phyloP scores from a whole-genome alignment of 2,888 invertebrate genomes.

The Laspeyria flexula region DNA sequence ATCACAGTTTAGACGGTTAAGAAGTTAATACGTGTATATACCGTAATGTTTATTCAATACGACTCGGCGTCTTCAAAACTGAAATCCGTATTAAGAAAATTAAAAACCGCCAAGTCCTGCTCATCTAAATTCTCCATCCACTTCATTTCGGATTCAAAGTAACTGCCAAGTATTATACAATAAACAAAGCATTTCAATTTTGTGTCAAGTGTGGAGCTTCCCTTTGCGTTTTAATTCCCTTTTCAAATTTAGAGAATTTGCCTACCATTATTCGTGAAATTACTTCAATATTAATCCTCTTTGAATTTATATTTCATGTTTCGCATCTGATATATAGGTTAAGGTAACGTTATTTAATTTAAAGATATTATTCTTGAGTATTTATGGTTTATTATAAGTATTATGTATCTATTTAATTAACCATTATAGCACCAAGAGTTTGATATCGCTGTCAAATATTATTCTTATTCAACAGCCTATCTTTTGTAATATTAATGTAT shows the following conservation, averaged over 20 bases:
- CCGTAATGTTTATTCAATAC: neutral
- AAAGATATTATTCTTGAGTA: too few relatives aligned
- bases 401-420: too few relatives aligned
- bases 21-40: too few relatives aligned
- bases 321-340: slow-evolving; percentile 6
- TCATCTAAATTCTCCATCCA: neutral
- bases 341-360: slow-evolving; percentile 12
- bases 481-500: too few relatives aligned
- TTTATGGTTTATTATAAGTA: too few relatives aligned
- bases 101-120: neutral
- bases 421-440: too few relatives aligned
- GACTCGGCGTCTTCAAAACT: neutral
- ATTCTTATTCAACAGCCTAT: too few relatives aligned
- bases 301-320: slow-evolving; percentile 19
- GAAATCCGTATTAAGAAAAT: neutral
- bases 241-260: neutral
- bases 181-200: slow-evolving; percentile 1
- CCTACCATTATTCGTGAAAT: slow-evolving; percentile 8
- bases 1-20: too few relatives aligned
- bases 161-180: slow-evolving; percentile 1
- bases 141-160: slow-evolving; percentile 5
- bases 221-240: slow-evolving; percentile 4
- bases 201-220: neutral
- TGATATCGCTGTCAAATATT: too few relatives aligned
- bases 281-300: slow-evolving; percentile 15